phyloP scores from a whole-genome alignment of 1,140 invertebrate species.

The Drosophila carrolli region DNA sequence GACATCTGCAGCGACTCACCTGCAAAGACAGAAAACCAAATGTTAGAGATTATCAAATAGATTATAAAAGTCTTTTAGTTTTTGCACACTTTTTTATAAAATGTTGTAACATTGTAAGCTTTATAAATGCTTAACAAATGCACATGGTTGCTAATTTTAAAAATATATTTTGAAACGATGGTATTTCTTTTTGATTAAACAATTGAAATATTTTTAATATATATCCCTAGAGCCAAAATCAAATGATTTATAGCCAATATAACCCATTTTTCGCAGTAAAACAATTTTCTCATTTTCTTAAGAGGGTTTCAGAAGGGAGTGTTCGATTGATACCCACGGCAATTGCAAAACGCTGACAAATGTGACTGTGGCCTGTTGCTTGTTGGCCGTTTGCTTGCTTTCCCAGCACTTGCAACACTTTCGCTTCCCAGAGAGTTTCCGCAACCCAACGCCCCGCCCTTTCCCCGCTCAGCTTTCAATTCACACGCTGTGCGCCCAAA shows the following conservation, averaged over 20 bases:
- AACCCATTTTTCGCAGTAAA: not conserved
- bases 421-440: conserved; percentile 44
- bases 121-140: too few relatives aligned
- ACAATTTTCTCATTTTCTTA: not conserved
- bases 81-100: too few relatives aligned
- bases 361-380: conserved; percentile 17
- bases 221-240: too few relatives aligned
- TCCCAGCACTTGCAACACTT: conserved; percentile 58
- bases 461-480: conserved; percentile 48
- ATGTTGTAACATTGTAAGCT: too few relatives aligned
- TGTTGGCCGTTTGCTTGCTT: conserved; percentile 43
- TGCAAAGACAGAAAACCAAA: conserved; percentile 50
- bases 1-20: conserved; percentile 58
- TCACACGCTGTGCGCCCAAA: conserved; percentile 77
- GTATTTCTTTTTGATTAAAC: too few relatives aligned
- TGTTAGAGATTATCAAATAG: conserved; percentile 33
- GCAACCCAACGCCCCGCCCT: conserved; percentile 8
- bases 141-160: too few relatives aligned
- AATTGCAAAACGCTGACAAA: conserved; percentile 40
- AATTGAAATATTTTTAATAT: too few relatives aligned
- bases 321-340: conserved; percentile 35
- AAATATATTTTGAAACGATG: too few relatives aligned
- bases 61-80: too few relatives aligned
- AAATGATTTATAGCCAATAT: too few relatives aligned
- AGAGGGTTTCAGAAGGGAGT: not conserved